These are phyloP conservation scores for Plagodis pulveraria DNA, from an alignment of 2,888 invertebrate species.

Conservation along the genomic window DNA sequence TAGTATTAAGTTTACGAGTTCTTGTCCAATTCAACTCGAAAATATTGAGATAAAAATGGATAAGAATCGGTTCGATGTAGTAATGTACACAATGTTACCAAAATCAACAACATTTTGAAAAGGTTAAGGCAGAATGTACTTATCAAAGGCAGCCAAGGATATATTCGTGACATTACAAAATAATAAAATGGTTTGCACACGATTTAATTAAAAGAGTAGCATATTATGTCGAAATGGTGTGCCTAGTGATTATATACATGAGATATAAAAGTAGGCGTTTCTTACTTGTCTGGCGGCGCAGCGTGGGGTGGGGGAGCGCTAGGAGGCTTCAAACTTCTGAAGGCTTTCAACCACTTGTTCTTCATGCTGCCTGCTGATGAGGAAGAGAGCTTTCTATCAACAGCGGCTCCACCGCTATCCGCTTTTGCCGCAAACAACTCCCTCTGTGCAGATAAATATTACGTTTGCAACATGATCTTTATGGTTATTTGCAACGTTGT, in stretches of 20 bases:
- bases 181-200: too few species aligned
- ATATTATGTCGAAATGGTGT: background rate
- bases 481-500: background rate
- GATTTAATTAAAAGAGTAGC: too few species aligned
- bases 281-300: slow-evolving; percentile 79
- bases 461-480: background rate
- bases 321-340: slow-evolving; percentile 96
- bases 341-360: slow-evolving; percentile 98
- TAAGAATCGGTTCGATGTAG: too few species aligned
- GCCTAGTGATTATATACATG: background rate
- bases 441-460: slow-evolving; percentile 86
- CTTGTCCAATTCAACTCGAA: too few species aligned
- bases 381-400: slow-evolving; percentile 94
- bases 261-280: slow-evolving; percentile 1
- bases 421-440: slow-evolving; percentile 93
- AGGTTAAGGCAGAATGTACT: too few species aligned
- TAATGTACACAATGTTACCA: too few species aligned
- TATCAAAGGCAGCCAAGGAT: too few species aligned
- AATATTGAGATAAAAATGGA: too few species aligned
- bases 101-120: too few species aligned
- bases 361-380: slow-evolving; percentile 96
- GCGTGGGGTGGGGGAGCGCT: slow-evolving; percentile 82
- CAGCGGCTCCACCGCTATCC: slow-evolving; percentile 88
- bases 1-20: too few species aligned
- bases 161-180: too few species aligned